A percentile compares a stretch with the other conserved stretches of the same genome.
Conservation (phyloP, 2,888 invertebrate species). For the Chrysodeixis includens region DNA sequence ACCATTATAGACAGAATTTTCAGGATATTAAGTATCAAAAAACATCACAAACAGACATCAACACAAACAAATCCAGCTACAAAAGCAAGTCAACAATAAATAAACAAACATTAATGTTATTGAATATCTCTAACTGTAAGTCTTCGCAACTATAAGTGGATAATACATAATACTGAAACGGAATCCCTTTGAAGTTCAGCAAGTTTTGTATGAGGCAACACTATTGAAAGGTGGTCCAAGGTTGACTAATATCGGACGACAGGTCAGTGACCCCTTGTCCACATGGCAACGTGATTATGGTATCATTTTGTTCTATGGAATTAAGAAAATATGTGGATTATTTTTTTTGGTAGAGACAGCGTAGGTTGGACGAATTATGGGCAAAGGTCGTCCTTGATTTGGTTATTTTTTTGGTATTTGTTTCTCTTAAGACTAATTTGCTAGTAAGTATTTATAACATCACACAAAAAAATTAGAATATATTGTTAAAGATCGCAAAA, state of each 20-base stretch:
- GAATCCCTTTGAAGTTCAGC: slow-evolving; percentile 47
- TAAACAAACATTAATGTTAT: background rate
- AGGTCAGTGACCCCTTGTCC: slow-evolving; percentile 45
- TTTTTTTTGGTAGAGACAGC: background rate
- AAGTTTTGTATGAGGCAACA: slow-evolving; percentile 47
- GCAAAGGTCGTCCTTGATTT: too few relatives aligned
- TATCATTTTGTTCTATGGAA: background rate
- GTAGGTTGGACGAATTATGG: too few relatives aligned
- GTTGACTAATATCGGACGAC: slow-evolving; percentile 45
- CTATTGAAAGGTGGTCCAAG: slow-evolving; percentile 55
- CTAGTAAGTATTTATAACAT: too few relatives aligned
- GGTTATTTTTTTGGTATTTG: too few relatives aligned
- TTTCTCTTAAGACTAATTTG: too few relatives aligned
- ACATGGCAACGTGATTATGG: slow-evolving; percentile 23
- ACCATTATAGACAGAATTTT: too few relatives aligned
- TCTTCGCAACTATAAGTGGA: slow-evolving; percentile 51
- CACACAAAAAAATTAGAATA: too few relatives aligned
- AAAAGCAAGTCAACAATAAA: background rate
- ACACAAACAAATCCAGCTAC: background rate
- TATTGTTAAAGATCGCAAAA: too few relatives aligned
- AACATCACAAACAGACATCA: background rate
- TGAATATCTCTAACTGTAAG: slow-evolving; percentile 27
- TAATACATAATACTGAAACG: slow-evolving; percentile 60
- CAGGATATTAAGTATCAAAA: background rate
- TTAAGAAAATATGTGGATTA: background rate